A percentile compares a stretch with the other conserved stretches of the same genome.
Evolutionary conservation across 2,113 vertebrate species (phyloP).

Genomic region (Orthonyx spaldingii): DNA sequence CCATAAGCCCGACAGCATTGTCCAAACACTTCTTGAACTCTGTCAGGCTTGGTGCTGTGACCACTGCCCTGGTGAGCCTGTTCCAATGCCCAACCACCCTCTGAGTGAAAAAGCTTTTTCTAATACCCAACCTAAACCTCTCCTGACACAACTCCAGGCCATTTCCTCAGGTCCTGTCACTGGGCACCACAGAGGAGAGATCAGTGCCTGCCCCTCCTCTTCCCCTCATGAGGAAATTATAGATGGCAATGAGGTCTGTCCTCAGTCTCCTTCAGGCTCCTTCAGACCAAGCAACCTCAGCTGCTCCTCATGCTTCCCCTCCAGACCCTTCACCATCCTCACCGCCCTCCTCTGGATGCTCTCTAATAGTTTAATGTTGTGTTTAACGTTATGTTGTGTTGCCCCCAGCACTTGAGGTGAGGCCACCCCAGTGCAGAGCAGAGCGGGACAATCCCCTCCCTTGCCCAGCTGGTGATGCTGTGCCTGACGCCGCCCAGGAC

Average conservation of each 20-base stretch:
- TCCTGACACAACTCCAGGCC: background rate
- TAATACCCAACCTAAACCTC: background rate
- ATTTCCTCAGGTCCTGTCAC: accelerated
- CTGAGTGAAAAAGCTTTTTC: accelerated
- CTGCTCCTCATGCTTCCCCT: background rate
- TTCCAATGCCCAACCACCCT: background rate
- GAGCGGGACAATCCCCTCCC: background rate
- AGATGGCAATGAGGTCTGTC: too few relatives aligned
- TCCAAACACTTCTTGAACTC: background rate
- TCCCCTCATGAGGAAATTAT: background rate
- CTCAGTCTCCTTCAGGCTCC: background rate
- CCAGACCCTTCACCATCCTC: background rate
- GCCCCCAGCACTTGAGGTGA: background rate
- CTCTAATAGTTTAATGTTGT: background rate
- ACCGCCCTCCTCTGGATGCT: background rate
- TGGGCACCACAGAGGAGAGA: background rate
- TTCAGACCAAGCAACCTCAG: background rate
- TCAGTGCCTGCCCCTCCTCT: background rate
- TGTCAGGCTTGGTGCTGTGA: background rate
- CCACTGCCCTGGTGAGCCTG: background rate
- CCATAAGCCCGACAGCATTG: accelerated
- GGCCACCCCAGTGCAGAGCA: accelerated
- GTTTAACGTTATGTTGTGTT: background rate
- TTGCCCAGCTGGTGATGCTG: accelerated
- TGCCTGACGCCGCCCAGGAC: background rate